Base-by-base conservation (phyloP, 2,888 invertebrate species). In the Cryptocephalus moraei region DNA sequence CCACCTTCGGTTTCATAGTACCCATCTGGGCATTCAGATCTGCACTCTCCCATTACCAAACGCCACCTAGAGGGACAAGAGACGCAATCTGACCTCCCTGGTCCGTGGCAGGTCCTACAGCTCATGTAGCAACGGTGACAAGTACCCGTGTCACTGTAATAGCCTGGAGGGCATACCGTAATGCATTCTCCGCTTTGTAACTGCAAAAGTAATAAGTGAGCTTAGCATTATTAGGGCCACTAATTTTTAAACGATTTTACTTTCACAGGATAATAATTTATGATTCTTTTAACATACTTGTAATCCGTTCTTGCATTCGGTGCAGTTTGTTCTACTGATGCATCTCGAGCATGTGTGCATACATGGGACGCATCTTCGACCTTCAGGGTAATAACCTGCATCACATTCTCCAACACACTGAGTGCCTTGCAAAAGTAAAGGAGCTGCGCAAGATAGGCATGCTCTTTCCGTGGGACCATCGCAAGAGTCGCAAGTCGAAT, bases 81-180 rank as follows among this genome's bases (percentile, higher is more conserved):
- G 0, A 91, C 88, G 68, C 91, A 91, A 67, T 91, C 89, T 66
- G 88, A 85, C 33, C 86, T 78, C 39, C 86, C 76, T 0, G 90
- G 89, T 0, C 91, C 91, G 56, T 85, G 86, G 67, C 91, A 91
- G 8, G 90, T 89, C 61, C 80, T 81, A 63, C 91, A 91, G 44
- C 88, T 86, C 47, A 88, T 75, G 66, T 90, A 87, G 67, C 91
- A 91, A 63, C 87, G 84, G 39, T 84, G 77, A 63, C 91, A 91
- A 9, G 80, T 78, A 32, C 90, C 87, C 9, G 86, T 79, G 65
- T 91, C 91, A 60, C 88, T 90, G 72, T 87, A 91, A 70, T 88
- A 91, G 43, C 90, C 90, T 57, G 64, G 77, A 44, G 87, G 86
- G 61, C 91, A 91, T 2, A 86, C 78, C 1, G 87, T 83, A 47